These are phyloP conservation scores for Synaphobranchus kaupii DNA, from an alignment of 2,797 vertebrate species.

Conservation along the genomic window DNA sequence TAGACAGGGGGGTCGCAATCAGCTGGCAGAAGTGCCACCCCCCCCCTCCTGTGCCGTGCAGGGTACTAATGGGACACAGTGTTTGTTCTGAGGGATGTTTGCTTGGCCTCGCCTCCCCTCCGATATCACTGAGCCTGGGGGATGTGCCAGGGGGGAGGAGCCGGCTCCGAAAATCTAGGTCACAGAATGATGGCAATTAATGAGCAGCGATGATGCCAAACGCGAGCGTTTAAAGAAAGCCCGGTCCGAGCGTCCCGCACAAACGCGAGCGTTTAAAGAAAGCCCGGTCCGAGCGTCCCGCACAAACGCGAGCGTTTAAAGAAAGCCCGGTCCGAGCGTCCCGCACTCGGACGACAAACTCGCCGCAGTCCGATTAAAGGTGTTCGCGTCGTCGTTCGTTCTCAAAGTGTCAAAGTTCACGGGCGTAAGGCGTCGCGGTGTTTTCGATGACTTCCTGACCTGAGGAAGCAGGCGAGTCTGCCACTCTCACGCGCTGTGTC, in stretches of 20 bases:
- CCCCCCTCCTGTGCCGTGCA: slow-evolving; percentile 8
- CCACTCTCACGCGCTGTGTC: background rate
- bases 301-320: slow-evolving; percentile 45
- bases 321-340: background rate
- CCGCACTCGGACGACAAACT: background rate
- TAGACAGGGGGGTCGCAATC: slow-evolving; percentile 46
- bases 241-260: background rate
- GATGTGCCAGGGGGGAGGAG: slow-evolving; percentile 49
- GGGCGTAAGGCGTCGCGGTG: too few species aligned
- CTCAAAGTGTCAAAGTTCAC: background rate
- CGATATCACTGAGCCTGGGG: slow-evolving; percentile 35
- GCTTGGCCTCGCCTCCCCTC: background rate
- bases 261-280: too few species aligned
- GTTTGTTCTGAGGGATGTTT: background rate
- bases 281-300: background rate
- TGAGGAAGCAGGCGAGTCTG: background rate
- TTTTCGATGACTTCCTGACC: background rate
- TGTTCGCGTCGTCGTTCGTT: background rate
- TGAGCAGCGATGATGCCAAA: slow-evolving; percentile 46
- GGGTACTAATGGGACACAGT: background rate
- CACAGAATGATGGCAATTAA: slow-evolving; percentile 59
- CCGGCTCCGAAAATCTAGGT: slow-evolving; percentile 59
- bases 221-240: slow-evolving; percentile 40
- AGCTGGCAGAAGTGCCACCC: slow-evolving; percentile 46
- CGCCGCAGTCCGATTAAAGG: background rate